Percentiles rank a stretch among this genome's conserved stretches.
Conservation (phyloP, 2,888 invertebrate genomes). For the Stenodera caucasica region DNA sequence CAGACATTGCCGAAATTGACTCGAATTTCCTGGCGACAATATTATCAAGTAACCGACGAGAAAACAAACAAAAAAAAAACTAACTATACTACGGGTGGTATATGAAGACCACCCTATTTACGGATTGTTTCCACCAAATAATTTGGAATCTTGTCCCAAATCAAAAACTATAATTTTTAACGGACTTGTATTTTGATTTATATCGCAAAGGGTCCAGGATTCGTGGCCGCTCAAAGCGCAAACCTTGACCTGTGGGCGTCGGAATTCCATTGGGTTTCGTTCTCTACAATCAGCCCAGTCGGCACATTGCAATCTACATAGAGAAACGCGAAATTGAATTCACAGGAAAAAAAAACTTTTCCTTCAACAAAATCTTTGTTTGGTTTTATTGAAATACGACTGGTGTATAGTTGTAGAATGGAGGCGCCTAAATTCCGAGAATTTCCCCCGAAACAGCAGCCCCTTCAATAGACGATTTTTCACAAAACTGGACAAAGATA, state of each 20-base stretch:
- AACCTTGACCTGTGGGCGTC: slow-evolving; percentile 30
- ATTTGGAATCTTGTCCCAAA: too few relatives aligned
- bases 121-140: not conserved
- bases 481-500: slow-evolving; percentile 2
- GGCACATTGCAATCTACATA: not conserved
- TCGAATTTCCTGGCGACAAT: slow-evolving; percentile 2
- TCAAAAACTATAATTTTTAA: too few relatives aligned
- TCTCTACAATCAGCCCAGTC: not conserved
- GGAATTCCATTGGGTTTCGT: slow-evolving; percentile 23
- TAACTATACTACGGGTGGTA: not conserved
- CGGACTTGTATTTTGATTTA: too few relatives aligned
- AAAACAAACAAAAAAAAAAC: too few relatives aligned
- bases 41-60: not conserved
- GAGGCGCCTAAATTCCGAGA: slow-evolving; percentile 33
- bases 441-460: slow-evolving; percentile 10
- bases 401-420: not conserved
- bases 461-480: not conserved
- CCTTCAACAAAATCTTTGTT: not conserved
- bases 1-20: not conserved
- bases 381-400: not conserved
- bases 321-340: not conserved
- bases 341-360: too few relatives aligned
- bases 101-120: not conserved
- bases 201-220: slow-evolving; percentile 5
- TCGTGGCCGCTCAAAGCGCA: too few relatives aligned